These are phyloP conservation scores for Camelus bactrianus DNA, from an alignment of 2,113 vertebrate species.

Conservation along the genomic window DNA sequence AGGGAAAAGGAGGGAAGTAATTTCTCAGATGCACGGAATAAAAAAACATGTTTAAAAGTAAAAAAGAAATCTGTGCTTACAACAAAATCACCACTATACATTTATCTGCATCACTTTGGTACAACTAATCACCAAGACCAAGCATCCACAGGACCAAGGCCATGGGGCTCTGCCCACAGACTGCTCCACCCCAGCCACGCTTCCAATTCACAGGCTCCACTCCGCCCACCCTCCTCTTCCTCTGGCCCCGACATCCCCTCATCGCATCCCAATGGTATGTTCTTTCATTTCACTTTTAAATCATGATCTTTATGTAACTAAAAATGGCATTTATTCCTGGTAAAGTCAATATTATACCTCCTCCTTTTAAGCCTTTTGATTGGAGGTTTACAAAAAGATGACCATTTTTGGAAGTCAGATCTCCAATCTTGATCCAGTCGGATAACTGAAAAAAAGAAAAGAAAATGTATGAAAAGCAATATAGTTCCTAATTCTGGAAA, in stretches of 20 bases:
- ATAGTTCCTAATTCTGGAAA: not conserved
- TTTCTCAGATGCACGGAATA: not conserved
- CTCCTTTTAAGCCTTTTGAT: conserved; percentile 95
- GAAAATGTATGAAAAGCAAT: conserved; percentile 22
- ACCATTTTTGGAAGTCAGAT: conserved; percentile 86
- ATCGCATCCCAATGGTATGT: not conserved
- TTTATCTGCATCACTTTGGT: not conserved
- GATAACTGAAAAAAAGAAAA: conserved; percentile 87
- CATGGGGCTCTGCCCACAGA: not conserved
- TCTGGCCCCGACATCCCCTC: not conserved
- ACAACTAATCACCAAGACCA: not conserved
- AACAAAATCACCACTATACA: not conserved
- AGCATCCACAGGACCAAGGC: not conserved
- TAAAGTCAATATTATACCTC: conserved; percentile 89
- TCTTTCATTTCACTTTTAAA: conserved; percentile 27
- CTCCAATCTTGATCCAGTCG: conserved; percentile 89
- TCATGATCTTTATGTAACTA: not conserved
- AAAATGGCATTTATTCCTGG: not conserved
- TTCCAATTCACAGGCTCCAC: not conserved
- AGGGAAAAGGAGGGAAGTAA: not conserved
- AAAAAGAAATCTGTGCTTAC: conserved; percentile 25
- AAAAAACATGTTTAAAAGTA: not conserved
- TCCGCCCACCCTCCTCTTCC: not conserved
- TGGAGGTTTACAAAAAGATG: conserved; percentile 93
- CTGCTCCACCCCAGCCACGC: fast-evolving